Evolutionary conservation across 1,140 invertebrate genomes (phyloP), one percentile per base, ranked within the genome.

Genomic region (Andricus grossulariae): DNA sequence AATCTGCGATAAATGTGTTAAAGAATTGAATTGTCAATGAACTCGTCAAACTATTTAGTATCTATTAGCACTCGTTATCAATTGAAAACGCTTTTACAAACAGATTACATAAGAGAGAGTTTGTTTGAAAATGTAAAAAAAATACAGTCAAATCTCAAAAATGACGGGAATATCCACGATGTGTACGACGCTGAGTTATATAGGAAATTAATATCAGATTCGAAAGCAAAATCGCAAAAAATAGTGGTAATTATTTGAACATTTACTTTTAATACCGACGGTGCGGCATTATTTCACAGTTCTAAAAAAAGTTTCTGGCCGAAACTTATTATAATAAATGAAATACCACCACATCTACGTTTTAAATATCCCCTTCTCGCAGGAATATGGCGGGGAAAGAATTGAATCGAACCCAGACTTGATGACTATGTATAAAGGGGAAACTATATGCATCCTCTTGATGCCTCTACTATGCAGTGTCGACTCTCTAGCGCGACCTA

Each of bases 31-130:
- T 16, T 52, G 13, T 52, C n/a, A 2, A 54, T 54, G 52, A 19
- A 19, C 18, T 54, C 52, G 16, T 16, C 52, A n/a, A 54, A 54
- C 16, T 54, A 54, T 54, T 54, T 54, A 8, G 16, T 54, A 18
- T 54, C 52, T 18, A 19, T 54, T 54, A n/a, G 16, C n/a, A 54
- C 18, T 54, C 13, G 16, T 4, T 19, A 19, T n/a, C 16, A 54
- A 7, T 54, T 54, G n/a, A n/a, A 54, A 54, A 54, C n/a, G 18
- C n/a, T 54, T n/a, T 18, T 54, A 54, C 52, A 54, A 54, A 54
- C 18, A 18, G n/a, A 16, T 54, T 16, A 54, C n/a, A 18, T 54
- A 18, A 54, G 52, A 54, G 16, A 12, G 7, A 18, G 18, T n/a
- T 54, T 54, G 16, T 54, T 54, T 18, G 52, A n/a, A 16, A 54